Conservation (phyloP, 2,113 vertebrate genomes). For the Arothron firmamentum region DNA sequence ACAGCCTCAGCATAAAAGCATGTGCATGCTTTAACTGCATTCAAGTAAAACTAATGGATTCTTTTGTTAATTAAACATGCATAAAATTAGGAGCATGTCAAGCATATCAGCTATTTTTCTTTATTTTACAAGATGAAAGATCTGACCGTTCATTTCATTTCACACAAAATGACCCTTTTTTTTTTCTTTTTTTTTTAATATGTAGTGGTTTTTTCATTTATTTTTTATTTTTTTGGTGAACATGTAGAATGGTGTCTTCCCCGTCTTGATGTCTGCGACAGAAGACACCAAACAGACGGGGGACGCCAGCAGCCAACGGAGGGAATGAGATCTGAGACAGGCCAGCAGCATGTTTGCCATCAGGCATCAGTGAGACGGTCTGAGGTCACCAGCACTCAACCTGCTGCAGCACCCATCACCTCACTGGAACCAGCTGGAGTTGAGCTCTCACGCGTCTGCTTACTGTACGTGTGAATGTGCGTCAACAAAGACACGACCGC, state of each 20-base stretch:
- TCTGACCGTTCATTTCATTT: too few relatives aligned
- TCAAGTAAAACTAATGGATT: too few relatives aligned
- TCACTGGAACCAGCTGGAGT: neutral
- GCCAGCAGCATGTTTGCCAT: slow-evolving; percentile 24
- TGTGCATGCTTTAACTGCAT: too few relatives aligned
- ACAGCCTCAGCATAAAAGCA: too few relatives aligned
- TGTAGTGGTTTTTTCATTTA: neutral
- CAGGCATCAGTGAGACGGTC: neutral
- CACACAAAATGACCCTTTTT: neutral
- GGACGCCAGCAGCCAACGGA: slow-evolving; percentile 15
- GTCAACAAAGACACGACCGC: slow-evolving; percentile 10
- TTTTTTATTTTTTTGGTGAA: neutral
- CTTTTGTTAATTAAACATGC: too few relatives aligned
- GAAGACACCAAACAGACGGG: slow-evolving; percentile 23
- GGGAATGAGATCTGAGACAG: slow-evolving; percentile 16
- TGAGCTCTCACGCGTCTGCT: neutral
- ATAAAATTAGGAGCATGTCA: too few relatives aligned
- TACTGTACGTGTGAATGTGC: slow-evolving; percentile 3
- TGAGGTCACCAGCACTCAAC: slow-evolving; percentile 36
- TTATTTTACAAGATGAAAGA: too few relatives aligned
- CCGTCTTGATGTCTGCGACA: neutral
- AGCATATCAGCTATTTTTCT: too few relatives aligned
- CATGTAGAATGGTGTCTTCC: neutral
- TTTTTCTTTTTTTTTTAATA: neutral
- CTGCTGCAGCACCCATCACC: slow-evolving; percentile 18